A percentile compares a stretch with the other conserved stretches of the same genome.
Conservation (phyloP, 1,140 invertebrate species). For the Anoplolepis gracilipes region DNA sequence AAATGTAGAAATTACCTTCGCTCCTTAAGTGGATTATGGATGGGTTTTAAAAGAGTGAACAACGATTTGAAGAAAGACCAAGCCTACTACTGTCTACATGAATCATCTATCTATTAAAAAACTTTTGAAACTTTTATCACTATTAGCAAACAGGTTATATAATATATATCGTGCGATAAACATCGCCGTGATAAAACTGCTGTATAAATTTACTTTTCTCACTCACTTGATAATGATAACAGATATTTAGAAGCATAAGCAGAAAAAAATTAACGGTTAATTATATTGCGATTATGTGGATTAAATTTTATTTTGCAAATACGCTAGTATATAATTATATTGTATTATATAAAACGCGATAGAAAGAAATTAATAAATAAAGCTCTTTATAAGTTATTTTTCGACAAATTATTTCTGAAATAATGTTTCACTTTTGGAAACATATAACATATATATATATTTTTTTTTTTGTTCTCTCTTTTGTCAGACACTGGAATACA, state of each 20-base stretch:
- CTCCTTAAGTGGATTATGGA: slow-evolving; percentile 50
- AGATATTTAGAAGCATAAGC: neutral
- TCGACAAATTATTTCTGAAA: neutral
- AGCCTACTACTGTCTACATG: neutral
- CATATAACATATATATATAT: neutral
- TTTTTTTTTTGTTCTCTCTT: too few relatives aligned
- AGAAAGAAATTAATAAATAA: neutral
- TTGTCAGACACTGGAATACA: too few relatives aligned
- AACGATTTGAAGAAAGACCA: neutral
- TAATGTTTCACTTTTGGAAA: too few relatives aligned
- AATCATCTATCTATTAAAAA: neutral
- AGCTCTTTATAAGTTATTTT: neutral
- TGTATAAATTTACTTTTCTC: neutral
- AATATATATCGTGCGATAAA: slow-evolving; percentile 26
- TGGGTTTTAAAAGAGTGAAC: slow-evolving; percentile 7
- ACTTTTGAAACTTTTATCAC: slow-evolving; percentile 2
- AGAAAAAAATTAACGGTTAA: slow-evolving; percentile 1
- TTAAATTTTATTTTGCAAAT: slow-evolving; percentile 2
- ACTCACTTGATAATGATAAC: neutral
- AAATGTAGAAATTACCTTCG: slow-evolving; percentile 43
- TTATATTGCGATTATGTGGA: neutral
- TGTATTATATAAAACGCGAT: neutral
- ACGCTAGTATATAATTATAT: neutral
- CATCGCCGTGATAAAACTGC: slow-evolving; percentile 5
- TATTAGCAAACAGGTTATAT: slow-evolving; percentile 31